A percentile compares a stretch with the other conserved stretches of the same genome.
phyloP scores from a whole-genome alignment of 2,888 invertebrate genomes.

The Watsonalla cultraria region DNA sequence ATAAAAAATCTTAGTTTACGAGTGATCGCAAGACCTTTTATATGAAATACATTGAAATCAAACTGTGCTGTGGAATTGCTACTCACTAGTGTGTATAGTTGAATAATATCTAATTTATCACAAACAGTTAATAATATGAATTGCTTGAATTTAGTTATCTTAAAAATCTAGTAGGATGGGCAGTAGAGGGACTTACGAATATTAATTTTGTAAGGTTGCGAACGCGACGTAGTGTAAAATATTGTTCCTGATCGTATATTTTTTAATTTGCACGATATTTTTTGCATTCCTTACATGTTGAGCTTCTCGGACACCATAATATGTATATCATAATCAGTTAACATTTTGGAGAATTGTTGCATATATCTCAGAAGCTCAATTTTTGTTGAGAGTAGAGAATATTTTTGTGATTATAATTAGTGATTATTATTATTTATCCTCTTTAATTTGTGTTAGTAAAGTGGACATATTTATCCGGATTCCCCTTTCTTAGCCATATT shows the following conservation, averaged over 20 bases:
- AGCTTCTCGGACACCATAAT: conserved; percentile 36
- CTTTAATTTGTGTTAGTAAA: neutral
- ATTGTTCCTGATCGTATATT: neutral
- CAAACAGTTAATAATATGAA: neutral
- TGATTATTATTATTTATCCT: conserved; percentile 17
- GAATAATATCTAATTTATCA: neutral
- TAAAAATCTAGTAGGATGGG: neutral
- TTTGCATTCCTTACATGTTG: conserved; percentile 39
- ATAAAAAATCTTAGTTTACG: conserved; percentile 42
- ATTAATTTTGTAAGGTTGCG: neutral
- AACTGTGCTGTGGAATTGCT: conserved; percentile 59
- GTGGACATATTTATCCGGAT: conserved; percentile 30
- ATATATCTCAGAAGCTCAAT: conserved; percentile 36
- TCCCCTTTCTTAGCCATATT: conserved; percentile 10
- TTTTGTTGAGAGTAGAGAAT: conserved; percentile 47
- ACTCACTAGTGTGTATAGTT: conserved; percentile 34
- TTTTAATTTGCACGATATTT: conserved; percentile 37
- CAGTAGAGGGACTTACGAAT: neutral
- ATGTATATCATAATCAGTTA: conserved; percentile 12
- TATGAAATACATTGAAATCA: conserved; percentile 16
- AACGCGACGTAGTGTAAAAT: conserved; percentile 3
- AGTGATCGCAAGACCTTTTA: conserved; percentile 44
- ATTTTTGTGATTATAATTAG: conserved; percentile 17
- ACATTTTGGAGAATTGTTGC: conserved; percentile 6
- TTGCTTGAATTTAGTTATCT: neutral